A percentile compares a stretch with the other conserved stretches of the same genome.
Evolutionary conservation across 1,140 invertebrate genomes (phyloP).

Genomic region (Cepaea nemoralis): DNA sequence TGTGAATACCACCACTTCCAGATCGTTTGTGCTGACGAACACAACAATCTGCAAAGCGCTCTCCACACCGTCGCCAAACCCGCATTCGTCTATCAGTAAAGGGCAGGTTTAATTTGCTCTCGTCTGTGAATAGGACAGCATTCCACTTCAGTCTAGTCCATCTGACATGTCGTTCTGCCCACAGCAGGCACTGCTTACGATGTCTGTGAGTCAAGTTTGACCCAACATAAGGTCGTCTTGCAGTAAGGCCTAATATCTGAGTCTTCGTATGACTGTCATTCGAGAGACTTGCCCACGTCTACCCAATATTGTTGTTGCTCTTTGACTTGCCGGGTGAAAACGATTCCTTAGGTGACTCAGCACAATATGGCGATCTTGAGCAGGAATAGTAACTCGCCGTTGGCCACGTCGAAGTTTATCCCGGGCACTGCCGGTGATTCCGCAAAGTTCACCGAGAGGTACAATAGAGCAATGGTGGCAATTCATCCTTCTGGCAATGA

Average conservation of each 20-base stretch:
- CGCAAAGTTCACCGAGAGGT: neutral
- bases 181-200: neutral
- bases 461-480: neutral
- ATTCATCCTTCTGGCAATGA: slow-evolving; percentile 3
- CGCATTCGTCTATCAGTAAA: neutral
- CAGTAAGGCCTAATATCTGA: neutral
- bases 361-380: neutral
- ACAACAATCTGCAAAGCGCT: neutral
- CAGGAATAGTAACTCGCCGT: neutral
- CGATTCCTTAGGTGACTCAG: slow-evolving; percentile 4
- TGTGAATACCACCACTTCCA: neutral
- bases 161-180: slow-evolving; percentile 5
- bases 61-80: neutral
- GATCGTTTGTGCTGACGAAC: neutral
- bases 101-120: neutral
- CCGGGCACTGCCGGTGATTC: neutral
- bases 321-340: neutral
- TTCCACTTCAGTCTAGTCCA: slow-evolving; percentile 3
- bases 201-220: slow-evolving; percentile 6
- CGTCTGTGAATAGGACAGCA: neutral
- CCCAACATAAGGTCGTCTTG: slow-evolving; percentile 9
- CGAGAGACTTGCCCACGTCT: slow-evolving; percentile 1
- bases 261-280: neutral
- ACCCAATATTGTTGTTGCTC: neutral
- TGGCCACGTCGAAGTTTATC: neutral